Evolutionary conservation across 2,113 vertebrate genomes (phyloP), one percentile per base, ranked within the genome.

Genomic region (Micromys minutus): DNA sequence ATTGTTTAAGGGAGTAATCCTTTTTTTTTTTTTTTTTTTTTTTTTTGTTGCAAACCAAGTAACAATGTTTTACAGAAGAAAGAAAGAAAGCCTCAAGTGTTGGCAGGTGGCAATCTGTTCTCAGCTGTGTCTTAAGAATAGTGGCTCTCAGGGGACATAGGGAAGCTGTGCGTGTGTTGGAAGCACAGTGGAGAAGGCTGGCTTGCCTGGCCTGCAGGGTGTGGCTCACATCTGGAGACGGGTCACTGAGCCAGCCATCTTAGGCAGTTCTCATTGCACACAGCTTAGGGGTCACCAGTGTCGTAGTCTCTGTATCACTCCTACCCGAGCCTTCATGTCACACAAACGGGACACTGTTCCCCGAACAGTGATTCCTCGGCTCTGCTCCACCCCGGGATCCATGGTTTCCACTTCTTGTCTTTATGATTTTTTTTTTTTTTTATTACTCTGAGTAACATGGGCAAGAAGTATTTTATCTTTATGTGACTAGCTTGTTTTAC

Each of bases 41-140:
- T n/a, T n/a, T n/a, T n/a, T n/a, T n/a, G n/a, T 77, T 89, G 91
- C 91, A 95, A 96, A 94, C 89, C 81, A 59, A 94, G 75, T 94
- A 87, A 91, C 75, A 95, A 94, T 77, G 65, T 81, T 61, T 95
- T 50, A 75, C 88, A 39, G 10, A 63, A 86, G 55, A 85, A 85
- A 85, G 8, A 50, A 72, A 96, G 87, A 86, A 92, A 95, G 86
- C 92, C 74, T 87, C 84, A 93, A 71, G 7, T 92, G 91, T 94
- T 94, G 93, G 63, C 63, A 92, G 69, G 8, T 71, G 26, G 52
- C 69, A 89, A 87, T 83, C 69, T 95, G 59, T 89, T 96, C 92
- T 87, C 88, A 61, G 57, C 39, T 89, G 95, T 93, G 61, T 91
- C 87, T 67, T 97, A 91, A 90, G 93, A 96, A 85, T 92, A 87